Evolutionary conservation across 2,113 vertebrate species (phyloP), one percentile per base, ranked within the genome.

Genomic region (Poecilia latipinna): DNA sequence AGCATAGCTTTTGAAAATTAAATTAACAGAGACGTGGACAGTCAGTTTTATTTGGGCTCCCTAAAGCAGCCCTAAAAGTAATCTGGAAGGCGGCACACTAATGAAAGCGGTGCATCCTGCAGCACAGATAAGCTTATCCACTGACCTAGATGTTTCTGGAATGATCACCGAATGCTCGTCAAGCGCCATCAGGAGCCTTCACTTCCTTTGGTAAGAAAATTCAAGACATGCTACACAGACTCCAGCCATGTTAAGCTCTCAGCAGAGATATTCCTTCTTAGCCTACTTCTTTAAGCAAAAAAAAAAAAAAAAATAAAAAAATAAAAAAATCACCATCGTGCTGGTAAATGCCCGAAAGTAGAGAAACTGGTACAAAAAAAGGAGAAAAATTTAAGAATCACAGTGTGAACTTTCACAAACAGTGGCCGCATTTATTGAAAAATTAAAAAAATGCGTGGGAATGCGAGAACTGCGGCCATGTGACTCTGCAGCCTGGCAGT

Each of bases 121-220:
- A 77, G 77, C 84, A 82, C 15, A 86, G 80, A 88, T 77, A 44
- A 61, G 79, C 81, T 84, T 83, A 92, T 79, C 86, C 87, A 70
- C 82, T 89, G 91, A 91, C 88, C 89, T 91, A 92, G 83, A 90
- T 91, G 87, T 81, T 77, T 76, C 10, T 33, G 77, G 79, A 83
- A 83, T 68, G 84, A 88, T 68, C 82, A 68, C 76, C 60, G 71
- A 75, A 70, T 61, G 28, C 57, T 80, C 78, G 57, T 42, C 37
- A 76, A 82, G 77, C 80, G 75, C 61, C 61, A 82, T 78, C 80
- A 82, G 75, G 65, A 78, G 77, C 71, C 26, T 81, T 77, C 68
- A 85, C 79, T 83, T 57, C 80, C 64, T 66, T 19, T 74, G 68
- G 48, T 48, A 67, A 75, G 65, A 44, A 86, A 87, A 77, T 73